Base-by-base conservation (phyloP, 2,113 vertebrate genomes). In the Chrysochloris asiatica region DNA sequence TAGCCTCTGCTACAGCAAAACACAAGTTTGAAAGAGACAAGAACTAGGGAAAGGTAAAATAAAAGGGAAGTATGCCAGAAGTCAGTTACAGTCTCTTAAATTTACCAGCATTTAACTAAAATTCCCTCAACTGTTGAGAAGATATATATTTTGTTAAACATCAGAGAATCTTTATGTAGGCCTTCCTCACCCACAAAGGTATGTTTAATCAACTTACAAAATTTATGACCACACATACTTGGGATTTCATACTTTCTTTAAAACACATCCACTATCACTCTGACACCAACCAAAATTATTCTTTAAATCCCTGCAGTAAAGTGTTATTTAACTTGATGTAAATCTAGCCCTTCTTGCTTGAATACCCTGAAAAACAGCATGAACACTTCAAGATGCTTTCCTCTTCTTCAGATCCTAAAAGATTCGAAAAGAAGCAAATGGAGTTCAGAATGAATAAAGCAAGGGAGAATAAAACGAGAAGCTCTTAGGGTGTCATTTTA, bases 351-450 rank as follows among this genome's bases (percentile, higher is more conserved):
- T 89, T 82, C 80, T 45, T 56, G 67, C 78, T 79, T 71, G 43
- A 65, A 84, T 26, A 65, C 38, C 67, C 81, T 12, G 47, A 84
- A 71, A 43, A 86, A 86, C 93, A 24, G 59, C 67, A 89, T 17
- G 24, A 92, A 93, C 65, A 80, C 56, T 87, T 91, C 89, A 50
- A 67, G 47, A 86, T 19, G 54, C 24, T 89, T 80, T 79, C 69
- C 47, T 77, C 28, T 54, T 48, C 69, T 76, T 75, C 67, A 86
- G 71, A 82, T 45, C 73, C 82, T 38, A 48, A 48, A 78, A 91
- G 90, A 65, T 71, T 56, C 54, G 17, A 76, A 88, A 94, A 91
- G 72, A 3, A 83, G 61, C 89, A 73, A 94, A 87, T 61, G 83
- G 83, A 93, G 54, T 82, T 90, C 79, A 71, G 67, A 80, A 90